Evolutionary conservation across 37 sponge, comb jelly and placozoan species (phyloP), one percentile per base, ranked within the genome.

Genomic region (Tethya wilhelma): DNA sequence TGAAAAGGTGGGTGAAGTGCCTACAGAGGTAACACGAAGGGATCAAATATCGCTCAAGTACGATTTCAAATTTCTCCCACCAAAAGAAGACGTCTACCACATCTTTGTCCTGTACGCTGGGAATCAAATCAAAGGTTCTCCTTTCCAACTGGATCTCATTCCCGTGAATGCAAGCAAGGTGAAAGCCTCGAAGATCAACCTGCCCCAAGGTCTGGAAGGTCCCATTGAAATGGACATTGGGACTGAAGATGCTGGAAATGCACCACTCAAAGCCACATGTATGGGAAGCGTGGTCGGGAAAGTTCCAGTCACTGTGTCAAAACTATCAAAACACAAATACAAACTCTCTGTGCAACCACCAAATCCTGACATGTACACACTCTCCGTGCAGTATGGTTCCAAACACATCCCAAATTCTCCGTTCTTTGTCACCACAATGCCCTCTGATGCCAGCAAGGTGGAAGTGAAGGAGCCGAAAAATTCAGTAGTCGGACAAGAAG

Each of bases 341-440:
- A 25, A 69, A 40, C 73, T 92, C n/a, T 31, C 41, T 3, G 59
- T 88, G 11, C 44, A 67, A 1, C 81, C 89, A 5, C 70, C 73
- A 17, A 19, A 26, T 5, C 73, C 74, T 1, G 93, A 92, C 46
- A 44, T 58, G 31, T 84, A 69, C 81, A 72, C 88, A 0, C 60
- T 92, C n/a, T 32, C 49, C 0, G 88, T 92, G n/a, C 34, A 83
- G 58, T 80, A 74, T 37, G 73, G 76, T 32, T 64, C 56, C 45
- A 38, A 81, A 25, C 75, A 87, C 64, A 68, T 92, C 12, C 37
- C 58, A 17, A 74, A 85, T 11, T 85, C 89, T 44, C 89, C 93
- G 11, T 91, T 87, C 74, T 44, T 41, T 17, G 36, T 43, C 32
- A 60, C 17, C 38, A 63, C 76, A 4, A 37, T 87, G 8, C 84